Evolutionary conservation across 2,797 vertebrate species (phyloP).

Genomic region (Anguilla marmorata): DNA sequence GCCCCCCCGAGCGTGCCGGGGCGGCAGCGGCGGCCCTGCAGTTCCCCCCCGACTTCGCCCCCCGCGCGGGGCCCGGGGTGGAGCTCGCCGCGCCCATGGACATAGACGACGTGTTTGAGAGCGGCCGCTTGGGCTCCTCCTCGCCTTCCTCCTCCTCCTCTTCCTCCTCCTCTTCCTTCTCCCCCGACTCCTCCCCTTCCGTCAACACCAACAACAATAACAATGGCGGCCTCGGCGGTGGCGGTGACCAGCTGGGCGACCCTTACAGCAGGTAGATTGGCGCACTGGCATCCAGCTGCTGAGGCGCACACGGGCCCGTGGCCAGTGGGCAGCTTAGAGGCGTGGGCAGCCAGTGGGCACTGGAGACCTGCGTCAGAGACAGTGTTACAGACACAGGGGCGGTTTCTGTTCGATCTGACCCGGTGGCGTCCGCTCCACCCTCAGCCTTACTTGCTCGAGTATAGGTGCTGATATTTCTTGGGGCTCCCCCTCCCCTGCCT

Average conservation of each 20-base stretch:
- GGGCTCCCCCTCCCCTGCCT: slow-evolving; percentile 43
- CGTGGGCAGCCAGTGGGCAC: background rate
- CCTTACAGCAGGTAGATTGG: slow-evolving; percentile 73
- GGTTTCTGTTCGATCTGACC: background rate
- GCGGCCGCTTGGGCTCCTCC: slow-evolving; percentile 46
- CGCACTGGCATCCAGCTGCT: background rate
- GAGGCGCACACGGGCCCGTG: background rate
- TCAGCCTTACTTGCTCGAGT: slow-evolving; percentile 29
- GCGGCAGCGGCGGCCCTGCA: slow-evolving; percentile 37
- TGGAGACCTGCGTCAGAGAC: slow-evolving; percentile 26
- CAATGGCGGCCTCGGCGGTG: slow-evolving; percentile 38
- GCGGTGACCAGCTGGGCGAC: slow-evolving; percentile 62
- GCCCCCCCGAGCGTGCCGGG: slow-evolving; percentile 32
- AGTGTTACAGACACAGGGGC: slow-evolving; percentile 32
- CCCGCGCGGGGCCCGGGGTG: background rate
- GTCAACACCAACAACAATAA: slow-evolving; percentile 45
- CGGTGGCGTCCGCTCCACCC: slow-evolving; percentile 38
- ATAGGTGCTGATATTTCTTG: slow-evolving; percentile 63
- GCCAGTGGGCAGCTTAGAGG: background rate
- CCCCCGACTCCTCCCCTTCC: slow-evolving; percentile 52
- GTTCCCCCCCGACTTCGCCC: slow-evolving; percentile 16
- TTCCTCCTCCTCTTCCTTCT: slow-evolving; percentile 54
- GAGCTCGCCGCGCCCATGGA: slow-evolving; percentile 41
- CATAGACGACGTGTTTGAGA: slow-evolving; percentile 62
- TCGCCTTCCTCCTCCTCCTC: slow-evolving; percentile 49